Evolutionary conservation across 2,888 invertebrate genomes (phyloP).

Genomic region (Apeira syringaria): DNA sequence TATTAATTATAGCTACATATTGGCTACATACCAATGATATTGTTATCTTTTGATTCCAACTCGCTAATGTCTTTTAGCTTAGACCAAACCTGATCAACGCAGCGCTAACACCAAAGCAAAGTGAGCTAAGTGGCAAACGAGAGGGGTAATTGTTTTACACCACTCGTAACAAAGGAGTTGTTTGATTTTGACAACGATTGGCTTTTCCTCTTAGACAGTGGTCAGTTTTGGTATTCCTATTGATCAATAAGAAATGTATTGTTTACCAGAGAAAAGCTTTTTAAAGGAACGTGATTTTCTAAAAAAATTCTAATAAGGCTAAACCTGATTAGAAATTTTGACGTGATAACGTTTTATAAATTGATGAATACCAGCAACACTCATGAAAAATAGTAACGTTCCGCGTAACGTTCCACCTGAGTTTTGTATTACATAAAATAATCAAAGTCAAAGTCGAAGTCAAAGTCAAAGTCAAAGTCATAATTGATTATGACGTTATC

Average conservation of each 20-base stretch:
- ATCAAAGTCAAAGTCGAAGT: no score
- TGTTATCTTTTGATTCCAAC: background rate
- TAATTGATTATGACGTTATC: no score
- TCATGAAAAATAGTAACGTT: no score
- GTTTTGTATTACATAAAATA: no score
- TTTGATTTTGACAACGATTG: slow-evolving; percentile 46
- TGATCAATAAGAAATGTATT: slow-evolving; percentile 10
- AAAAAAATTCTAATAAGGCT: no score
- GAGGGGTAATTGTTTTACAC: slow-evolving; percentile 66
- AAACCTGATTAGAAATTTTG: no score
- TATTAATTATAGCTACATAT: no score
- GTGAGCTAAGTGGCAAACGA: slow-evolving; percentile 59
- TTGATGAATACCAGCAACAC: no score
- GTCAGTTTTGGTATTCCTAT: slow-evolving; percentile 29
- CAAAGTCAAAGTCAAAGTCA: no score
- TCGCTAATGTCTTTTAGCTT: slow-evolving; percentile 12
- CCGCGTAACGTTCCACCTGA: no score
- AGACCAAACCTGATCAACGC: slow-evolving; percentile 31
- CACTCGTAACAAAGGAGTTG: slow-evolving; percentile 38
- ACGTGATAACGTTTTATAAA: no score
- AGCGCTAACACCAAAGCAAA: slow-evolving; percentile 58
- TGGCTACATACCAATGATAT: no score
- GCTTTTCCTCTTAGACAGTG: slow-evolving; percentile 42
- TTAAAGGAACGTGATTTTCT: slow-evolving; percentile 5
- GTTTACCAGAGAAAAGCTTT: background rate